Evolutionary conservation across 2,888 invertebrate species (phyloP), one percentile per base, ranked within the genome.

Genomic region (Pachymerium ferrugineum): DNA sequence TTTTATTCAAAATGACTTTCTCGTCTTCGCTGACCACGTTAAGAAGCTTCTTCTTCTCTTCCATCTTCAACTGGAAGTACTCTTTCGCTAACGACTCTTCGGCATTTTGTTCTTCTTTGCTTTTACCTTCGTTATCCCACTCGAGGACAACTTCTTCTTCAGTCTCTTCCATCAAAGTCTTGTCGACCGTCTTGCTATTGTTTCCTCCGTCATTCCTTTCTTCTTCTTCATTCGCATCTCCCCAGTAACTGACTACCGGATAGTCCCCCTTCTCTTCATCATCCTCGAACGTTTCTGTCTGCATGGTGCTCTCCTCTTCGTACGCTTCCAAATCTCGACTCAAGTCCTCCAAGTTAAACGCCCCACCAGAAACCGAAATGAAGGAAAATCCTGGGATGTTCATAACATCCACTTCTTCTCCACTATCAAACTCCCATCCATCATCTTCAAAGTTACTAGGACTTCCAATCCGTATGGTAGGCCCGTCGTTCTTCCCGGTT

Each of bases 201-300:
- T 31, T 12, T 6, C 19, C 16, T 19, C 3, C 25, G 30, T 10
- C 38, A 25, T n/a, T 72, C 38, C 12, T 14, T 3, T 19, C 72
- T 5, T 22, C 91, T 29, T 29, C 62, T 1, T 47, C 47, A 22
- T 47, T 16, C 47, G 47, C 3, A 2, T 47, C 47, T 1, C 47
- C 47, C 73, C 73, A 73, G 19, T 38, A 73, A 16, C 73, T 73
- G 22, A 73, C 35, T 10, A 8, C 89, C 42, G 86, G 87, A 81
- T 78, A 75, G 75, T 80, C 79, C 38, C 78, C 79, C 31, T 76
- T 73, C 14, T 76, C 76, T 14, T 76, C 76, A 14, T 77, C 77
- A 71, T 80, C 81, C 75, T 85, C 85, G 74, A 73, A 73, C 3
- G 73, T 73, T 19, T 77, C 73, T 1, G 62, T 68, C 29, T 31